Conservation (phyloP, 2,888 invertebrate species). For the Euphydryas editha region DNA sequence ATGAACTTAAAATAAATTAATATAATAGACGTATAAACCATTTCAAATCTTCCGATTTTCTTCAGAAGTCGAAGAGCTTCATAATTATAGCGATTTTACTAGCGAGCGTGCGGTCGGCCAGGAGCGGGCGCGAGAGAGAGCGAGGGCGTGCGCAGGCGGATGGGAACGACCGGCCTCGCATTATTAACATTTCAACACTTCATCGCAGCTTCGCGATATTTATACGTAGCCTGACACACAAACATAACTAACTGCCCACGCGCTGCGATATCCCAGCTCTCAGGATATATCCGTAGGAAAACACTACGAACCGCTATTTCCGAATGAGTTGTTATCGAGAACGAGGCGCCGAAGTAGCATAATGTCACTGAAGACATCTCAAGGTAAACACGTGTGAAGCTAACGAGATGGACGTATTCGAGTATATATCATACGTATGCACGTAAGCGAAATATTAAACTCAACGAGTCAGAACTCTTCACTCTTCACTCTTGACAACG, state of each 20-base stretch:
- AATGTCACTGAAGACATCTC: background rate
- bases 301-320: constrained; percentile 12
- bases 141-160: background rate
- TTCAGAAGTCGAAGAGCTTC: background rate
- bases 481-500: background rate
- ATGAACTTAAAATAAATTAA: too few relatives aligned
- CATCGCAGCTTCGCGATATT: constrained; percentile 34
- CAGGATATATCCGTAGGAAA: constrained; percentile 21
- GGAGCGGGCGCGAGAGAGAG: background rate
- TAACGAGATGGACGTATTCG: background rate
- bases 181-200: constrained; percentile 40
- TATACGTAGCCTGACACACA: constrained; percentile 33
- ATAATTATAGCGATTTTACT: background rate
- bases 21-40: too few relatives aligned
- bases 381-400: background rate
- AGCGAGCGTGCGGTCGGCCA: background rate
- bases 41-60: too few relatives aligned
- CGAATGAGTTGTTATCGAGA: background rate
- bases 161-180: constrained; percentile 32
- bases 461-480: background rate
- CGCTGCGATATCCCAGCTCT: constrained; percentile 1
- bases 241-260: constrained; percentile 17
- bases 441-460: too few relatives aligned
- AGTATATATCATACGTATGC: too few relatives aligned
- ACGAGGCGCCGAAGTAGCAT: background rate